Evolutionary conservation across 1,140 invertebrate genomes (phyloP).

Genomic region (Himalopsyche phryganea): DNA sequence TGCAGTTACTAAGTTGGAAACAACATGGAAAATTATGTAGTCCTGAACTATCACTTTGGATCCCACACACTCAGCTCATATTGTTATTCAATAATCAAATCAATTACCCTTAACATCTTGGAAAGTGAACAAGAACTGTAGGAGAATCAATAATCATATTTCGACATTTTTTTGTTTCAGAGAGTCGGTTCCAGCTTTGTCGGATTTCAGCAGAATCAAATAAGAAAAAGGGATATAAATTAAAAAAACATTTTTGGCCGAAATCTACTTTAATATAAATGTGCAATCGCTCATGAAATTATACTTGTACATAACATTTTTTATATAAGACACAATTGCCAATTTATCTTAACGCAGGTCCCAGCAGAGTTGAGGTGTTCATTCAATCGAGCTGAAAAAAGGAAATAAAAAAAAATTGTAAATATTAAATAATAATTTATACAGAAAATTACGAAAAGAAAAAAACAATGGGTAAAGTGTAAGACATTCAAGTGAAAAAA

Average conservation of each 20-base stretch:
- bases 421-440: too few species aligned
- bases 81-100: too few species aligned
- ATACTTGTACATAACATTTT: conserved; percentile 11
- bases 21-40: too few species aligned
- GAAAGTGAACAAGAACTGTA: too few species aligned
- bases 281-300: conserved; percentile 13
- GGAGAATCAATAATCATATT: too few species aligned
- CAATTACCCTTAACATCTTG: too few species aligned
- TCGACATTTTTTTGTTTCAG: conserved; percentile 23
- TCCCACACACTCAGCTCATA: too few species aligned
- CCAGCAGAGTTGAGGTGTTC: conserved; percentile 5
- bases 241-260: conserved; percentile 15
- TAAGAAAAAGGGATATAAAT: conserved; percentile 9
- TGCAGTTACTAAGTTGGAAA: too few species aligned
- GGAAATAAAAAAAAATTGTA: conserved; percentile 11
- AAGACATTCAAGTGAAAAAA: too few species aligned
- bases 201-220: conserved; percentile 20
- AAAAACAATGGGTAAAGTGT: too few species aligned
- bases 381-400: conserved; percentile 31
- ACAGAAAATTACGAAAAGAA: too few species aligned
- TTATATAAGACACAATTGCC: conserved; percentile 12
- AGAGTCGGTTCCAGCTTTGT: conserved; percentile 17
- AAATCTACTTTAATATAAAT: conserved; percentile 32
- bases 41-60: too few species aligned
- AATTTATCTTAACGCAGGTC: conserved; percentile 26